These are phyloP conservation scores for Chironomus tepperi DNA, from an alignment of 1,140 invertebrate genomes.

Conservation along the genomic window DNA sequence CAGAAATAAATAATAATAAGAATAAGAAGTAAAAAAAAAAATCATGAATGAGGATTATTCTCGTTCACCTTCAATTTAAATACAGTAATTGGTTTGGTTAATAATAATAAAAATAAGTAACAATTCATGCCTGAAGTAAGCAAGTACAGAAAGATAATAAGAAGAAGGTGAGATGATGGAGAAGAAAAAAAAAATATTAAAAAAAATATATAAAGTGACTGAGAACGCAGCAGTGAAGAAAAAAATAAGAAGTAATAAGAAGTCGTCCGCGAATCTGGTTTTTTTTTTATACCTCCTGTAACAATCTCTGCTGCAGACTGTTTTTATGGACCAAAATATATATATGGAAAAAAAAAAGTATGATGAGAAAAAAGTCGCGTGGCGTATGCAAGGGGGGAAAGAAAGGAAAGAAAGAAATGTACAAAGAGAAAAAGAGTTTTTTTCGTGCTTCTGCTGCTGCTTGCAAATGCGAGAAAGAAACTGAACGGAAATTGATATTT, in stretches of 20 bases:
- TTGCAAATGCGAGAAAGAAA: conserved; percentile 1
- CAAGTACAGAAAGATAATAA: background rate
- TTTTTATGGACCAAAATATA: conserved; percentile 2
- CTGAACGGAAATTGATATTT: conserved; percentile 16
- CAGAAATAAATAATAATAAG: background rate
- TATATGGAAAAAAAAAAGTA: background rate
- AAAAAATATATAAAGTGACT: background rate
- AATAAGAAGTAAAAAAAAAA: background rate
- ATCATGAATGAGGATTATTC: conserved; percentile 22
- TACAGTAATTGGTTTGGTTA: conserved; percentile 16
- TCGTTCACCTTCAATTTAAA: conserved; percentile 19
- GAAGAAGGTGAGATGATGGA: background rate
- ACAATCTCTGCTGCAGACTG: background rate
- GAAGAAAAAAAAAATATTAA: background rate
- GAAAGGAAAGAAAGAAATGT: conserved; percentile 14
- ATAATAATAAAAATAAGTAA: background rate
- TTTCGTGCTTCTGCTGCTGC: background rate
- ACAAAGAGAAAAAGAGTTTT: background rate
- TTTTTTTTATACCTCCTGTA: background rate
- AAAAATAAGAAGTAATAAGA: background rate
- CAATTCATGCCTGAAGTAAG: background rate
- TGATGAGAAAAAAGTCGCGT: conserved; percentile 23
- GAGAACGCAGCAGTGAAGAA: background rate
- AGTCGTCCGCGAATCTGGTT: background rate
- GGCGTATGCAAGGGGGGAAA: conserved; percentile 9